phyloP scores from a whole-genome alignment of 2,888 invertebrate genomes.

The Serripes groenlandicus region DNA sequence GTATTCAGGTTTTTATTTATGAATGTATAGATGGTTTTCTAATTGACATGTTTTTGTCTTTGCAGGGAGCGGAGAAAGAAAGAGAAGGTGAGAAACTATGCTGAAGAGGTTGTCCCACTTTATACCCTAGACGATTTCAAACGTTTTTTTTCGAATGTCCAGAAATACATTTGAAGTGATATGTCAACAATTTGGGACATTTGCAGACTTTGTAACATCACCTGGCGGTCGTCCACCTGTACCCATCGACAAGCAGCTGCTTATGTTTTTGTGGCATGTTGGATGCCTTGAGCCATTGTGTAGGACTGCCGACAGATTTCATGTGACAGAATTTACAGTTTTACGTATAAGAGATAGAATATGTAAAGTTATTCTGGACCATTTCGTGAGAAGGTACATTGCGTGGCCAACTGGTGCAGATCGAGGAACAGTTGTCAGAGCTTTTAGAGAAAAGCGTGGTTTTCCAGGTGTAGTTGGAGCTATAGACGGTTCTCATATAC shows the following conservation, averaged over 20 bases:
- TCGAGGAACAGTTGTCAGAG: conserved; percentile 14
- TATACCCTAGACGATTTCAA: conserved; percentile 47
- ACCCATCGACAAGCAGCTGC: conserved; percentile 47
- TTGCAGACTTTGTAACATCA: conserved; percentile 25
- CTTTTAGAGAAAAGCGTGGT: conserved; percentile 39
- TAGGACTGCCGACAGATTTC: conserved; percentile 43
- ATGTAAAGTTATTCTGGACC: conserved; percentile 31
- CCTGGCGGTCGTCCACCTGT: conserved; percentile 33
- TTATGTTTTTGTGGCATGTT: conserved; percentile 52
- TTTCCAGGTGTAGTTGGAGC: conserved; percentile 51
- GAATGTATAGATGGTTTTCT: too few species aligned
- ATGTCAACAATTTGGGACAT: conserved; percentile 35
- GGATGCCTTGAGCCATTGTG: conserved; percentile 39
- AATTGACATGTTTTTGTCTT: too few species aligned
- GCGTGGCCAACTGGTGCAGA: conserved; percentile 33
- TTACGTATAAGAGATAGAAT: conserved; percentile 38
- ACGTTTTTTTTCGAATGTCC: conserved; percentile 41
- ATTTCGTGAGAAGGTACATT: conserved; percentile 47
- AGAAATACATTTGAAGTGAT: conserved; percentile 51
- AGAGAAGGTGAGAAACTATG: conserved; percentile 43
- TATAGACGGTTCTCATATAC: conserved; percentile 52
- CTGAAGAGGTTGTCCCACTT: conserved; percentile 42
- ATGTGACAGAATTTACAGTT: conserved; percentile 51
- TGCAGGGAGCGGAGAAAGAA: conserved; percentile 6
- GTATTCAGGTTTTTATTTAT: too few species aligned